These are phyloP conservation scores for Globodera ellingtonae DNA, from an alignment of 1,140 invertebrate species.

Conservation along the genomic window DNA sequence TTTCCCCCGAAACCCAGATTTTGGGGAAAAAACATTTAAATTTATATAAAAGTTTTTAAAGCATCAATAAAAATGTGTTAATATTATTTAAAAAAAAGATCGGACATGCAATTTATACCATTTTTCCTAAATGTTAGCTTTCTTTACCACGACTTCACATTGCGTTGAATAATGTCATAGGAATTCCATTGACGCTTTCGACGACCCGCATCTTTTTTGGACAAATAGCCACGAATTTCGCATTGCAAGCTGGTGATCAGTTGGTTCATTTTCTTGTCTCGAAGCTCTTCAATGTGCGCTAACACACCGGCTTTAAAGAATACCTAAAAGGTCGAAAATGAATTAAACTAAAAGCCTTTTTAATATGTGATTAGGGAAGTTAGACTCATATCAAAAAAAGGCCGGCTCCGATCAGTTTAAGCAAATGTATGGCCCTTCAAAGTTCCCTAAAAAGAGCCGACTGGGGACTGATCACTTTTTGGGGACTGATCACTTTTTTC, in stretches of 20 bases:
- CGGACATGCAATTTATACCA: too few species aligned
- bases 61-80: too few species aligned
- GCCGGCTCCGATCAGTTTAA: too few species aligned
- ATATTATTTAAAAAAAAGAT: too few species aligned
- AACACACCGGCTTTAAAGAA: conserved; percentile 99
- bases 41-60: too few species aligned
- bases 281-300: conserved; percentile 99
- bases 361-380: background rate
- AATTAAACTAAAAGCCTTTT: background rate
- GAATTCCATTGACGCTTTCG: conserved; percentile 68
- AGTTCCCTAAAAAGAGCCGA: background rate
- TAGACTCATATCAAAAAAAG: too few species aligned
- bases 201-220: conserved; percentile 32
- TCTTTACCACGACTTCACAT: conserved; percentile 87
- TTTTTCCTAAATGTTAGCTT: background rate
- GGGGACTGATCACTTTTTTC: background rate
- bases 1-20: conserved; percentile 65
- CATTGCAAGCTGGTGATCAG: conserved; percentile 95
- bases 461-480: too few species aligned
- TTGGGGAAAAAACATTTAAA: conserved; percentile 64
- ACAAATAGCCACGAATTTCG: conserved; percentile 12
- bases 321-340: conserved; percentile 71
- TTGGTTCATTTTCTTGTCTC: conserved; percentile 95
- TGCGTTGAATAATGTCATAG: conserved; percentile 94
- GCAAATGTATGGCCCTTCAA: too few species aligned